These are phyloP conservation scores for Eremophila alpestris DNA, from an alignment of 2,797 vertebrate species.

Conservation along the genomic window DNA sequence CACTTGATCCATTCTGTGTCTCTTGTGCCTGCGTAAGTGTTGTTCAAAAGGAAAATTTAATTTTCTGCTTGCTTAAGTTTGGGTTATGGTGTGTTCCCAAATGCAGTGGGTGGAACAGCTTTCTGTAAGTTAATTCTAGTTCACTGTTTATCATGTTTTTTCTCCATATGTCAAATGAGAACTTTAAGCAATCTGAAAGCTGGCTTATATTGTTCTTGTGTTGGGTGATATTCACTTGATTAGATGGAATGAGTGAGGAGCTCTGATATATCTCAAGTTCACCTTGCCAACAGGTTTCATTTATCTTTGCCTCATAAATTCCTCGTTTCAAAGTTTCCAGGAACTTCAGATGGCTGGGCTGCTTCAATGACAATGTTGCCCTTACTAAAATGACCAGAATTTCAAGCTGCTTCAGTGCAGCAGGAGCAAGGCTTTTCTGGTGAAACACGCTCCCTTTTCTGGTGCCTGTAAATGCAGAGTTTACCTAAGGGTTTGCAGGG, in stretches of 20 bases:
- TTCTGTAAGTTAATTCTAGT: constrained; percentile 12
- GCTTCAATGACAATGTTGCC: background rate
- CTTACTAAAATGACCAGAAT: background rate
- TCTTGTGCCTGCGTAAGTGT: background rate
- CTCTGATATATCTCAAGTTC: background rate
- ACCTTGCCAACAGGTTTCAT: background rate
- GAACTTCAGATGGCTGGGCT: background rate
- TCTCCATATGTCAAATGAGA: constrained; percentile 52
- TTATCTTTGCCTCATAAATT: background rate
- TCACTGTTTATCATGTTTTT: constrained; percentile 7
- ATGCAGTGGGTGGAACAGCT: constrained; percentile 48
- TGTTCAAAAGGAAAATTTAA: background rate
- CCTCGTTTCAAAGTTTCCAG: background rate
- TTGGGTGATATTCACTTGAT: constrained; percentile 2
- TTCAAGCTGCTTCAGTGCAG: background rate
- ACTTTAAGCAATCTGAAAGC: constrained; percentile 3
- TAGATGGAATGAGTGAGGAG: background rate
- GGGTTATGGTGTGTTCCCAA: constrained; percentile 28
- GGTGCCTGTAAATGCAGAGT: constrained; percentile 3
- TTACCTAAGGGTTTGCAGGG: background rate
- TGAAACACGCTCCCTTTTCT: background rate
- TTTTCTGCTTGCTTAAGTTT: constrained; percentile 17
- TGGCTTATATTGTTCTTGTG: background rate
- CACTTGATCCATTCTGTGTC: background rate
- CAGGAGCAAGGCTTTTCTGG: background rate